phyloP scores from a whole-genome alignment of 2,797 vertebrate species.

The Thunnus albacares region DNA sequence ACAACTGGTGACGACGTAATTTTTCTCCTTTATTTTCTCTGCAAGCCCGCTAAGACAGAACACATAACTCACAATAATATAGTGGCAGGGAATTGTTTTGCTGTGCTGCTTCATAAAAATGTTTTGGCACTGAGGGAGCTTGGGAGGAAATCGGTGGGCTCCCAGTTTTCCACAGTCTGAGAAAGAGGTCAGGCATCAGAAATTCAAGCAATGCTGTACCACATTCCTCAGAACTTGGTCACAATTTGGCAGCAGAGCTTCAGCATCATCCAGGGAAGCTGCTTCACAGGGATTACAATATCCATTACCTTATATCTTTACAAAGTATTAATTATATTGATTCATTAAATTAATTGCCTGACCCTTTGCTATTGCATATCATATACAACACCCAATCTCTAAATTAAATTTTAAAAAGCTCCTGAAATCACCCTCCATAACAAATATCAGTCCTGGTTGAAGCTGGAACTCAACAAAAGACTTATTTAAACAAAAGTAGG shows the following conservation, averaged over 20 bases:
- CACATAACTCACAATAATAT: not conserved
- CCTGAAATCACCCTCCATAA: not conserved
- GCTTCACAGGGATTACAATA: conserved; percentile 33
- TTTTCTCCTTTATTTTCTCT: not conserved
- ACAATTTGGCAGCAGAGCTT: conserved; percentile 64
- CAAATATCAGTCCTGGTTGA: conserved; percentile 1
- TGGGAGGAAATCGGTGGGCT: conserved; percentile 49
- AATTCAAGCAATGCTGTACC: conserved; percentile 71
- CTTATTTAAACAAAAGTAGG: conserved; percentile 14
- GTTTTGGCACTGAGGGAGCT: conserved; percentile 35
- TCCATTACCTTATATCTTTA: not conserved
- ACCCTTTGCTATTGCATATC: not conserved
- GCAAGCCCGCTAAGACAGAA: conserved; percentile 1
- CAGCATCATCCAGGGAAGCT: conserved; percentile 57
- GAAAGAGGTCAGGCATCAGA: conserved; percentile 73
- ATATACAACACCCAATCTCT: not conserved
- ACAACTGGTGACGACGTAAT: conserved; percentile 18
- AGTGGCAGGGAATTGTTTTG: conserved; percentile 26
- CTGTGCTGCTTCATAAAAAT: conserved; percentile 48
- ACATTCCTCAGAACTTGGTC: conserved; percentile 75
- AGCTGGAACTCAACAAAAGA: conserved; percentile 2
- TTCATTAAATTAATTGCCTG: not conserved
- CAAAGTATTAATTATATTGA: not conserved
- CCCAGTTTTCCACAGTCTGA: conserved; percentile 67
- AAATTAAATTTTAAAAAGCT: not conserved